Conservation (phyloP, 2,888 invertebrate species). For the Himalopsyche tibetana region DNA sequence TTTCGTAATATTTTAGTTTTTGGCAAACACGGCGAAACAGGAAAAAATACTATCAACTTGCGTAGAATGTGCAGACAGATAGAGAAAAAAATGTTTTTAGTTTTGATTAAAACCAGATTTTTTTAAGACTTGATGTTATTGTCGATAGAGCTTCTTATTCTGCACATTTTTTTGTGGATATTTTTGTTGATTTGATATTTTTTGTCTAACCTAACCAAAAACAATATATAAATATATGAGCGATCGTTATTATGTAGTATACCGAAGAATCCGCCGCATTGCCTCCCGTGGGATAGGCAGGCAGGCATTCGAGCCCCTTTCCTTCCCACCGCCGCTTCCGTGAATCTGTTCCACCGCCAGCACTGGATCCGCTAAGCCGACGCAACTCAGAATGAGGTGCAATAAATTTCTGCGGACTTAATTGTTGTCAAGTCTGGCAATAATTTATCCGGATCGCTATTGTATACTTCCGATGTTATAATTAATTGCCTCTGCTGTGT, state of each 20-base stretch:
- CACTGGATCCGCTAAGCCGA: background rate
- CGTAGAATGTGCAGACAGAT: no score
- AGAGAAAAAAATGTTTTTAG: no score
- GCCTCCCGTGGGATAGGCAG: constrained; percentile 11
- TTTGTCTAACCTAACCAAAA: background rate
- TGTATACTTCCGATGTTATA: background rate
- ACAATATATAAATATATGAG: background rate
- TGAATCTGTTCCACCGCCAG: background rate
- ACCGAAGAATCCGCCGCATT: background rate
- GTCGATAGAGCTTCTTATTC: no score
- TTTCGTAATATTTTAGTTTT: no score
- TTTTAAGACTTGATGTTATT: no score
- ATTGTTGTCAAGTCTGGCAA: constrained; percentile 19
- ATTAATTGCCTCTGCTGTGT: background rate
- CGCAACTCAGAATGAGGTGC: constrained; percentile 3
- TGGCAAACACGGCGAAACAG: no score
- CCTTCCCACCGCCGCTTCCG: background rate
- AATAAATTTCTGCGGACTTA: constrained; percentile 14
- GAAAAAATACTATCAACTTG: no score
- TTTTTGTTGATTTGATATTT: background rate
- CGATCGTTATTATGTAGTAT: background rate
- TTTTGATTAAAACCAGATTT: no score
- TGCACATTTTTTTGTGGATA: no score
- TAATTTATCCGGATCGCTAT: constrained; percentile 3
- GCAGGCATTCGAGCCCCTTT: background rate